These are phyloP conservation scores for Acropternis orthonyx DNA, from an alignment of 2,797 vertebrate species.

Conservation along the genomic window DNA sequence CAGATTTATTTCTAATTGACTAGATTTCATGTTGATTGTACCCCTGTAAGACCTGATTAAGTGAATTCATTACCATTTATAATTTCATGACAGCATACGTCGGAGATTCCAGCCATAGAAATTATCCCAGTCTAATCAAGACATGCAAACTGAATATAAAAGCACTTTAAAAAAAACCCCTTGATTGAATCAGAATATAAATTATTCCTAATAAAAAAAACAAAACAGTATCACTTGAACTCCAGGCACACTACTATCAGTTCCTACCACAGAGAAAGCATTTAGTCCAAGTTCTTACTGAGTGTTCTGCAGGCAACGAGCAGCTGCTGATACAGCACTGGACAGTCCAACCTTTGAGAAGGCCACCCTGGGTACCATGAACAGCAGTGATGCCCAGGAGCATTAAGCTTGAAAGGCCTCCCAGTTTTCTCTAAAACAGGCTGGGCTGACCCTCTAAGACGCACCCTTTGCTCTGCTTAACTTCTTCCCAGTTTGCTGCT, in stretches of 20 bases:
- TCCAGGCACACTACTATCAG: not conserved
- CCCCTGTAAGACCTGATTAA: constrained; percentile 54
- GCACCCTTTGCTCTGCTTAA: too few relatives aligned
- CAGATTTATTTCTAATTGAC: constrained; percentile 49
- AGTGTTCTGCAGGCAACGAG: fast-evolving
- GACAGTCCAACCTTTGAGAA: not conserved
- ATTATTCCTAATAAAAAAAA: not conserved
- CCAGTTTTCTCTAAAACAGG: too few relatives aligned
- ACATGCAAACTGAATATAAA: constrained; percentile 37
- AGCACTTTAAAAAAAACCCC: not conserved
- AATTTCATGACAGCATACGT: constrained; percentile 28
- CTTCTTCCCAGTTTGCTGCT: too few relatives aligned
- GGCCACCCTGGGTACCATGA: too few relatives aligned
- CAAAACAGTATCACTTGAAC: not conserved
- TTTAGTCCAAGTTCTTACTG: not conserved
- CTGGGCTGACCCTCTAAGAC: too few relatives aligned
- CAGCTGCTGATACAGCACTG: not conserved
- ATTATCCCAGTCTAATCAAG: constrained; percentile 45
- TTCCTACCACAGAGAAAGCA: not conserved
- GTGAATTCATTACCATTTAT: constrained; percentile 62
- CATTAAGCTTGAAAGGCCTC: too few relatives aligned
- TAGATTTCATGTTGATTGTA: constrained; percentile 53
- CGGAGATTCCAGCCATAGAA: constrained; percentile 33
- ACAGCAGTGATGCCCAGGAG: too few relatives aligned
- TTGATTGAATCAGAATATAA: not conserved